Evolutionary conservation across 2,888 invertebrate species (phyloP), one percentile per base, ranked within the genome.

Genomic region (Euproctis similis): DNA sequence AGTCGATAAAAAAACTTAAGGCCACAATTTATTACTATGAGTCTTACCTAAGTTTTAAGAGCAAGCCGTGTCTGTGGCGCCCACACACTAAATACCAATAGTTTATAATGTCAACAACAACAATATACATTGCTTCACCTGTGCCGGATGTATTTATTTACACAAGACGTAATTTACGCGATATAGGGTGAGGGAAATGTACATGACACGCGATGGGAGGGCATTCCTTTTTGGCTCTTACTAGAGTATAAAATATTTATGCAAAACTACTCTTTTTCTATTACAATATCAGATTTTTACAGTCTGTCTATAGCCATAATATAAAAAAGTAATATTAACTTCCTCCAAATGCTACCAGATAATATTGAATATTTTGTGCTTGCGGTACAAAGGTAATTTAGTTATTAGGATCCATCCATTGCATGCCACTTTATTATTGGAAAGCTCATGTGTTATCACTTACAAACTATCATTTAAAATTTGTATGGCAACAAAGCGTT

Each of bases 401-500:
- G n/a, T n/a, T n/a, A n/a, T n/a, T n/a, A n/a, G n/a, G 6, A 13
- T 4, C 4, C 2, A 16, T 47, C 47, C 55, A 46, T 35, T 56
- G 46, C 52, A 44, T 30, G 46, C 38, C 52, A 37, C 42, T 21
- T 4, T 41, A 53, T n/a, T n/a, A 46, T 39, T 41, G 38, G 30
- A 48, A 63, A 64, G 60, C 60, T 59, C 51, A 59, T 54, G 53
- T 47, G 65, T 63, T 59, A 60, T 68, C 67, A 74, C 70, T 70
- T 77, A 71, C 42, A 39, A 63, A 72, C 78, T 81, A 82, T 66
- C 64, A 69, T 69, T n/a, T 73, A 74, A 61, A 59, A 71, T 67
- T 74, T 77, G 73, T 84, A 84, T 84, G 82, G 82, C 82, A 81
- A 81, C 82, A 72, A 81, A 77, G 76, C 78, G 65, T 58, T 75